Evolutionary conservation across 2,797 vertebrate genomes (phyloP), one percentile per base, ranked within the genome.

Genomic region (Xenops minutus): DNA sequence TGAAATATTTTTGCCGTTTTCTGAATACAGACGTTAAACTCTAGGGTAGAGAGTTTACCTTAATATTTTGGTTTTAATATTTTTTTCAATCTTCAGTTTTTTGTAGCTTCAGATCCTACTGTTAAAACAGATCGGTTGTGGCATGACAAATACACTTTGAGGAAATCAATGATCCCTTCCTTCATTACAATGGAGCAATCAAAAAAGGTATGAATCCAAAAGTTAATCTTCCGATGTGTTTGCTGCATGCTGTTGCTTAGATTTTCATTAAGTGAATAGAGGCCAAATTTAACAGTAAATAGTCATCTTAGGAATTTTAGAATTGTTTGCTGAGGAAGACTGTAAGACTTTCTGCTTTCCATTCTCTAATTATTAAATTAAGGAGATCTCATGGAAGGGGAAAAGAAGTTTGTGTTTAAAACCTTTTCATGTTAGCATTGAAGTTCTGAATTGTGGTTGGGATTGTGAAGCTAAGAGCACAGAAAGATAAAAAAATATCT

Each of bases 101-200:
- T 99, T 92, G 99, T 99, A 92, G 99, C 99, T 11, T 99, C 99
- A 10, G 99, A 99, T 97, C 99, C 99, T 44, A 98, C 99, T 7
- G 99, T 99, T 67, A 99, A 99, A 98, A 98, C 99, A 0, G 99
- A 99, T 96, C 98, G 99, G 9, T 98, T 99, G 80, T 99, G 99
- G 99, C 99, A 99, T 43, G 99, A 99, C 97, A 99, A 99, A 89
- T 99, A 99, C 82, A 99, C 99, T n/a, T 97, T 99, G 96, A 98
- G 99, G 97, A 99, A 99, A 94, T 99, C 99, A 1, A 99, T 99
- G 99, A 99, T 99, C 88, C 99, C 99, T 8, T 99, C 99, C 5
- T 99, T 99, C 96, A 98, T 99, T 93, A 99, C 99, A 36, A 99
- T 99, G 99, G 99, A 99, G 79, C 99, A 99, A 80, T 99, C 99